Percentiles rank a stretch among this genome's conserved stretches.
phyloP scores from a whole-genome alignment of 2,113 vertebrate species.

The Hiodon tergisus region DNA sequence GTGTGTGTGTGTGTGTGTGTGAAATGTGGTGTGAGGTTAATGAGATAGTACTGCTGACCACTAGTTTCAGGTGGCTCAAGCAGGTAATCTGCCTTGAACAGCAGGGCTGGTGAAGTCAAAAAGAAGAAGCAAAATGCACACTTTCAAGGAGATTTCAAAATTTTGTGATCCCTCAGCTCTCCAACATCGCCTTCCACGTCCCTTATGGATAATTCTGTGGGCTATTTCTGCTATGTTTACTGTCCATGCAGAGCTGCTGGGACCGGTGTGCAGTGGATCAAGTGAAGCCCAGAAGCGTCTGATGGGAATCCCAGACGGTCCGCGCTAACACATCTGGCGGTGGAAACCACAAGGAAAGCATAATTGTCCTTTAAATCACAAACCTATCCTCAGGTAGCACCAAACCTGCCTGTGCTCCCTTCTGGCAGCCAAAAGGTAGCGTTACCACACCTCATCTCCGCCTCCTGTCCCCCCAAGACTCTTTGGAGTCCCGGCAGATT shows the following conservation, averaged over 20 bases:
- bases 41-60: neutral
- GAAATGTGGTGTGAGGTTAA: neutral
- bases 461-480: too few species aligned
- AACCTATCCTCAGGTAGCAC: neutral
- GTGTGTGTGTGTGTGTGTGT: neutral
- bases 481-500: too few species aligned
- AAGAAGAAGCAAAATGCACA: neutral
- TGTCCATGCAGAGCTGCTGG: neutral
- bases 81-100: neutral
- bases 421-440: neutral
- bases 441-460: too few species aligned
- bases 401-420: neutral
- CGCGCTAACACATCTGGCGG: neutral
- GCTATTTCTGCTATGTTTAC: neutral
- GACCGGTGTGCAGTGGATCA: neutral
- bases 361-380: constrained; percentile 1
- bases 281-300: neutral
- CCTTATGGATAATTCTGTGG: too few species aligned
- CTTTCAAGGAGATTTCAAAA: too few species aligned
- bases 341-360: neutral
- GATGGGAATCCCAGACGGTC: neutral
- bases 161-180: too few species aligned
- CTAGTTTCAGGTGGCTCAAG: neutral
- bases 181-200: too few species aligned
- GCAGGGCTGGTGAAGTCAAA: neutral